Evolutionary conservation across 2,113 vertebrate genomes (phyloP).

Genomic region (Todiramphus saurophagus): DNA sequence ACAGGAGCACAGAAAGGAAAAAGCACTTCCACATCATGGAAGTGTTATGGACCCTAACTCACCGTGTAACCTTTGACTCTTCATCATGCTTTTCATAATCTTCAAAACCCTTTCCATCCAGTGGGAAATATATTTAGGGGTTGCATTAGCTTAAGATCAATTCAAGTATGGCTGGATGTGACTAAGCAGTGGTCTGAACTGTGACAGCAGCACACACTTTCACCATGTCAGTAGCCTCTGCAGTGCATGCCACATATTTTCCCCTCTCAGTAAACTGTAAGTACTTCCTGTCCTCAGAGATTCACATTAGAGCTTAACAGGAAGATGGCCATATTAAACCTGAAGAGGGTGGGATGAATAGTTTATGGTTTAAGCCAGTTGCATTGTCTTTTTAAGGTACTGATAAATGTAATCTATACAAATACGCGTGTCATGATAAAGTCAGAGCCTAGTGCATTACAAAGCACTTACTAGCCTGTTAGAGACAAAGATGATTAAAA

Average conservation of each 20-base stretch:
- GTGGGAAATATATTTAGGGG: neutral
- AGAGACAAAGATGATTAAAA: slow-evolving; percentile 43
- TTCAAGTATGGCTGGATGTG: neutral
- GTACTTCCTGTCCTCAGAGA: neutral
- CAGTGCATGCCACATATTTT: neutral
- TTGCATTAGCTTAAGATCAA: neutral
- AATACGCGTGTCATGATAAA: slow-evolving; percentile 24
- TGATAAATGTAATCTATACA: slow-evolving; percentile 40
- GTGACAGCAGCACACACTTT: neutral
- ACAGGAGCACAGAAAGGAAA: neutral
- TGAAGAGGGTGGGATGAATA: neutral
- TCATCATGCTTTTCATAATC: neutral
- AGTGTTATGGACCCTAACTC: neutral
- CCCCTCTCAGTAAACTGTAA: neutral
- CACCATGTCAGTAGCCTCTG: neutral
- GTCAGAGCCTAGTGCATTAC: slow-evolving; percentile 16
- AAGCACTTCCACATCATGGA: too few species aligned
- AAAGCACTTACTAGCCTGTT: slow-evolving; percentile 18
- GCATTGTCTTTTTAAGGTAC: slow-evolving; percentile 1
- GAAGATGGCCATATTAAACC: neutral
- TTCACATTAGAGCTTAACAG: neutral
- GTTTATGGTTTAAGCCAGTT: neutral
- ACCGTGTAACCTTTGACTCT: neutral
- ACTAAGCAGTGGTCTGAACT: neutral
- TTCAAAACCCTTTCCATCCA: neutral